Base-by-base conservation (phyloP, 2,888 invertebrate species). In the Scelioninae gen. 2 region DNA sequence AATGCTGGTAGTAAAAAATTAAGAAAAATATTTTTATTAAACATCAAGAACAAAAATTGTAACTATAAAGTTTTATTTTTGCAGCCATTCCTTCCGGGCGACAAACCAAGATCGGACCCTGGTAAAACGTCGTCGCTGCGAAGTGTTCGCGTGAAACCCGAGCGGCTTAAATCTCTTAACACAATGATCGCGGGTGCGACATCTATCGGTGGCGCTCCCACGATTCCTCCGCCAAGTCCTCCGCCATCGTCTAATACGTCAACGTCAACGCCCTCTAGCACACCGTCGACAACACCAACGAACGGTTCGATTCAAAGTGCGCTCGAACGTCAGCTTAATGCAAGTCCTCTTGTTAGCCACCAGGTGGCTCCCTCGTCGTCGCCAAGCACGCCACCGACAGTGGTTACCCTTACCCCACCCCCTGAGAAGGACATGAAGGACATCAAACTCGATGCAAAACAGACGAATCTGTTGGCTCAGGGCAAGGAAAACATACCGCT, bases 101-200 rank as follows among this genome's bases (percentile, higher is more conserved):
- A 86, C 31, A 87, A 86, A 78, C 80, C 81, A 25, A 86, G 87
- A 78, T 73, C 82, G 11, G 86, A 88, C 77, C 83, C 78, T n/a
- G 83, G 85, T 16, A 89, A 89, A 78, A 86, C 87, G 0, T 89
- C 89, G 10, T 89, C 89, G 2, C 79, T 90, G 50, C 89, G 92
- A 37, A 91, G 91, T 35, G 91, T 92, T 25, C 86, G 92, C 6
- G 92, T 92, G 0, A 92, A 92, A 82, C 89, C 91, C 0, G 90
- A 90, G 75, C 85, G 89, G 13, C 83, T 86, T 18, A 86, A 86
- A 74, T 86, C 85, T 2, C 68, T 86, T 28, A 86, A 84, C 73
- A 85, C 85, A 43, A 83, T 84, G 70, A 84, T 84, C 74, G 83
- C 85, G n/a, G 81, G 79, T 52, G 80, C 78, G 15, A 74, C 79